These are phyloP conservation scores for Zosterops japonicus DNA, from an alignment of 2,113 vertebrate species.

Conservation along the genomic window DNA sequence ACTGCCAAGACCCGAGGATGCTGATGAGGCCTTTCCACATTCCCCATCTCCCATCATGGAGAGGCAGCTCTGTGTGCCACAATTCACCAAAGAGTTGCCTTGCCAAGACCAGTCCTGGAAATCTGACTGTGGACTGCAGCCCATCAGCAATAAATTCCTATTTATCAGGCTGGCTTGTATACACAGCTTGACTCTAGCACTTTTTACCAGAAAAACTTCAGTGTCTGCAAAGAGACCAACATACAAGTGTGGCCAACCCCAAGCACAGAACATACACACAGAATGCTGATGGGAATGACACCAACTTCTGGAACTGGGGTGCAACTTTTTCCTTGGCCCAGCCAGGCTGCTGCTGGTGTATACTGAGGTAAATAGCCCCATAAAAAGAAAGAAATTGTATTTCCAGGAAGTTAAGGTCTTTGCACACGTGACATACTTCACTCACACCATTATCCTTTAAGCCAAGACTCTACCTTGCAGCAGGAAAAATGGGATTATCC, in stretches of 20 bases:
- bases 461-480: slow-evolving; percentile 43
- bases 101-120: slow-evolving; percentile 28
- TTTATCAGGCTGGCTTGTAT: background rate
- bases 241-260: background rate
- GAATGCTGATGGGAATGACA: background rate
- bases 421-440: background rate
- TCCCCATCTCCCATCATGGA: background rate
- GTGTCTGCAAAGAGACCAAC: background rate
- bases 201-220: slow-evolving; percentile 17
- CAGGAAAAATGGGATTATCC: slow-evolving; percentile 45
- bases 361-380: background rate
- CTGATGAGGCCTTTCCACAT: background rate
- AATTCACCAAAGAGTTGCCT: background rate
- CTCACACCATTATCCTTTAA: background rate
- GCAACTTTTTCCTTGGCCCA: background rate
- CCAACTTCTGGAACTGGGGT: background rate
- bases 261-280: background rate
- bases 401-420: background rate
- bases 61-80: background rate
- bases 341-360: background rate
- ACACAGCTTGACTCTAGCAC: background rate
- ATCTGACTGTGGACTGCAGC: background rate
- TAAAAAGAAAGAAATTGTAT: background rate
- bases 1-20: background rate
- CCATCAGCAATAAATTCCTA: background rate